Conservation (phyloP, 2,113 vertebrate species). For the Cryptomyrus ogoouensis region DNA sequence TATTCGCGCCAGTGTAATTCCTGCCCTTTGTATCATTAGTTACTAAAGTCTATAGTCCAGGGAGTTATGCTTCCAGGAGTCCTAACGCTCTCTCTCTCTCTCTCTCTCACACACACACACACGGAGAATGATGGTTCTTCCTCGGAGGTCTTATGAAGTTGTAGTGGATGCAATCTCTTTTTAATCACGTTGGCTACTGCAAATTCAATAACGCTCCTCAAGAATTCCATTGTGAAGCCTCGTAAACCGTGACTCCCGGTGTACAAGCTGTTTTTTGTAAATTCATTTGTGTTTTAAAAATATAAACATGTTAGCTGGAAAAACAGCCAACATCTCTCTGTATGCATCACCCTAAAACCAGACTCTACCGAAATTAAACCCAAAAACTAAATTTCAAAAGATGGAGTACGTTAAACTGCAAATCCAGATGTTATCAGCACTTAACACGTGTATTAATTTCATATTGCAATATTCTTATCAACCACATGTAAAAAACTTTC, state of each 20-base stretch:
- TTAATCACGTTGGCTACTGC: not conserved
- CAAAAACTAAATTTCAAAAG: not conserved
- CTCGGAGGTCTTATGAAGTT: not conserved
- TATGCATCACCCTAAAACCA: not conserved
- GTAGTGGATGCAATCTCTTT: slow-evolving; percentile 3
- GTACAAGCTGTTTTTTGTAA: not conserved
- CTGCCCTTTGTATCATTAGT: not conserved
- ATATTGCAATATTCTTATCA: not conserved
- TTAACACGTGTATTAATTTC: not conserved
- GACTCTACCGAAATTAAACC: not conserved
- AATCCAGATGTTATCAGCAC: not conserved
- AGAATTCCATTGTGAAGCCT: not conserved
- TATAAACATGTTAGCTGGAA: not conserved
- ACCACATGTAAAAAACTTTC: not conserved
- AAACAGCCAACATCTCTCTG: not conserved
- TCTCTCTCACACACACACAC: not conserved
- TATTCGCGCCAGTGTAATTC: not conserved
- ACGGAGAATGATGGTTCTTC: not conserved
- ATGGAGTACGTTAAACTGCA: not conserved
- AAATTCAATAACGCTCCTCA: not conserved
- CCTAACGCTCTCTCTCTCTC: not conserved
- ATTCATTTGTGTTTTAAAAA: not conserved
- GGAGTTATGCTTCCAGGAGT: not conserved
- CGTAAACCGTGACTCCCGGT: not conserved
- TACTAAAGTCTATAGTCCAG: slow-evolving; percentile 1